Conservation (phyloP, 1,140 invertebrate genomes). For the Orchesella cincta region DNA sequence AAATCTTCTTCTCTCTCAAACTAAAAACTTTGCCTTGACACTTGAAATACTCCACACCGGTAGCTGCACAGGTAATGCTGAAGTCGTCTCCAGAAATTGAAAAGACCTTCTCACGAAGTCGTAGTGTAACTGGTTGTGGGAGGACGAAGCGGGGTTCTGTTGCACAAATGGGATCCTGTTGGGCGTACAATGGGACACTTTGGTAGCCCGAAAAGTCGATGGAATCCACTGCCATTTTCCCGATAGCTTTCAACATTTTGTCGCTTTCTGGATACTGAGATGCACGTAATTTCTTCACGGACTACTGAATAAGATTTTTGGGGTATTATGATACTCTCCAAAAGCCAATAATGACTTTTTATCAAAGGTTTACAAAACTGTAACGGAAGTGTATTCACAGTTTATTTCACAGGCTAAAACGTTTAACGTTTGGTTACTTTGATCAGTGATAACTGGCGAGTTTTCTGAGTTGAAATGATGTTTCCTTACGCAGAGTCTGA, state of each 20-base stretch:
- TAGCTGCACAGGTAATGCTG: slow-evolving; percentile 33
- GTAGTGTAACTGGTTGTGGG: slow-evolving; percentile 35
- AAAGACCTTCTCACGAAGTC: slow-evolving; percentile 40
- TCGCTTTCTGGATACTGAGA: too few species aligned
- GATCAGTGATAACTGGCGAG: too few species aligned
- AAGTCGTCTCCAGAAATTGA: slow-evolving; percentile 43
- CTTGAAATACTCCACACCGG: slow-evolving; percentile 38
- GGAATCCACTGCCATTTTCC: neutral
- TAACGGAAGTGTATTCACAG: too few species aligned
- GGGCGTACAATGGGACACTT: slow-evolving; percentile 21
- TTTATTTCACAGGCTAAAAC: too few species aligned
- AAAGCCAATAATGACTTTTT: too few species aligned
- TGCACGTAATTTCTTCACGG: too few species aligned
- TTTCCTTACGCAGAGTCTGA: too few species aligned
- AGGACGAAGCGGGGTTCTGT: slow-evolving; percentile 41
- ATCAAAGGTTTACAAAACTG: too few species aligned
- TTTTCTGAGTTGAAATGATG: too few species aligned
- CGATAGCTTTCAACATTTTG: slow-evolving; percentile 4
- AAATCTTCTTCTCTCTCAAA: slow-evolving; percentile 41
- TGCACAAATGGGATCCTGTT: slow-evolving; percentile 39
- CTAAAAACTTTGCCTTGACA: slow-evolving; percentile 39
- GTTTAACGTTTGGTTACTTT: too few species aligned
- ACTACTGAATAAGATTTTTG: too few species aligned
- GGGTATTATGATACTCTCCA: too few species aligned
- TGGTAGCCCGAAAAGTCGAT: slow-evolving; percentile 13